phyloP scores from a whole-genome alignment of 2,888 invertebrate species.

The Hirudinaria manillensis region DNA sequence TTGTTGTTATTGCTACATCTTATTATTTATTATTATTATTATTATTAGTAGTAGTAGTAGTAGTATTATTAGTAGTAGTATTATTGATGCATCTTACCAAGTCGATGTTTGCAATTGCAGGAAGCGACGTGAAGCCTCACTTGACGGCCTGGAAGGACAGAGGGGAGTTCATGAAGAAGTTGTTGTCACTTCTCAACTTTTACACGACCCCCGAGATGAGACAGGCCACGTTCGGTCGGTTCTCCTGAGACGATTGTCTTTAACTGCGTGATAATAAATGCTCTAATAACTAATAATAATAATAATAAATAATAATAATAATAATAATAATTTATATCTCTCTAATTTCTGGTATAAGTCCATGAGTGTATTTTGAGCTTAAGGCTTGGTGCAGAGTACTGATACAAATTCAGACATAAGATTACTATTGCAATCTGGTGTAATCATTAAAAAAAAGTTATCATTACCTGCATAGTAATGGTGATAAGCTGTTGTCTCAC shows the following conservation, averaged over 20 bases:
- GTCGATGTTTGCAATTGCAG: constrained; percentile 1
- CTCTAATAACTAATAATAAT: background rate
- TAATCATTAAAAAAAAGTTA: too few species aligned
- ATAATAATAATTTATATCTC: background rate
- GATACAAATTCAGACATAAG: too few species aligned
- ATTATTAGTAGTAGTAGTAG: too few species aligned
- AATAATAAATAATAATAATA: background rate
- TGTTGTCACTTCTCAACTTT: constrained; percentile 79
- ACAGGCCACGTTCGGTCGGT: constrained; percentile 68
- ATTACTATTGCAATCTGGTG: too few species aligned
- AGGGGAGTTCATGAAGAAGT: constrained; percentile 76
- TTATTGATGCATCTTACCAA: background rate
- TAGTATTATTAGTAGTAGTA: too few species aligned
- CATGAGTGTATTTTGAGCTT: too few species aligned
- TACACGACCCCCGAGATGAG: constrained; percentile 80
- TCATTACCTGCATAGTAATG: too few species aligned
- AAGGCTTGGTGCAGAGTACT: too few species aligned
- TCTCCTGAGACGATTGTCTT: background rate
- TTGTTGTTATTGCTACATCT: background rate
- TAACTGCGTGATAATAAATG: background rate
- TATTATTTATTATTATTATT: background rate
- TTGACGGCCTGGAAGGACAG: constrained; percentile 66
- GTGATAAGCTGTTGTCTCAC: too few species aligned
- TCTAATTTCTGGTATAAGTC: too few species aligned
- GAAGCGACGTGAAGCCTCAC: constrained; percentile 45